These are phyloP conservation scores for Agonopterix arenella DNA, from an alignment of 2,888 invertebrate genomes.

Conservation along the genomic window DNA sequence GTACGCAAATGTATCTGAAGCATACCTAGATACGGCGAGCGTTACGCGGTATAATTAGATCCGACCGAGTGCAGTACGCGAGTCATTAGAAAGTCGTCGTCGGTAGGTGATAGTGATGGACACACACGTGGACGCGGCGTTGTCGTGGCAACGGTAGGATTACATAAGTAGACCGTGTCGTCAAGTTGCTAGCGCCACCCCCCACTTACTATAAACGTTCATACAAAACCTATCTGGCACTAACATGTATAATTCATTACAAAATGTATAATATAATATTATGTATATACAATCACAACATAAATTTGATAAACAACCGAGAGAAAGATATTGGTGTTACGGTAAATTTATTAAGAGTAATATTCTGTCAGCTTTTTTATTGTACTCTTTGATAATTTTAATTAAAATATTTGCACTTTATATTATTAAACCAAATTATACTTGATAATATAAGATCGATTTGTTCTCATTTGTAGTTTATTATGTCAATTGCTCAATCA, in stretches of 20 bases:
- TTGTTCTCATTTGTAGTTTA: constrained; percentile 22
- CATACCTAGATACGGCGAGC: no score
- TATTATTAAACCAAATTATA: constrained; percentile 19
- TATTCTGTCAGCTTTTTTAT: constrained; percentile 14
- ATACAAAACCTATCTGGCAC: constrained; percentile 75
- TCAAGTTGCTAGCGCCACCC: background rate
- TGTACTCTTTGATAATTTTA: constrained; percentile 32
- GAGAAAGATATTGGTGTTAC: constrained; percentile 62
- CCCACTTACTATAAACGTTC: constrained; percentile 50
- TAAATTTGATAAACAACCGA: constrained; percentile 74
- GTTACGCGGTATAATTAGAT: no score
- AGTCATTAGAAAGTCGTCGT: background rate
- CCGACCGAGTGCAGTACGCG: no score
- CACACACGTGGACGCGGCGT: background rate
- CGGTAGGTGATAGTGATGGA: background rate
- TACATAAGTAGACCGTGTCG: background rate
- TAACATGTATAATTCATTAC: constrained; percentile 72
- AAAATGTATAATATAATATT: constrained; percentile 72
- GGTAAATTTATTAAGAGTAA: constrained; percentile 28
- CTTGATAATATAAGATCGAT: constrained; percentile 13
- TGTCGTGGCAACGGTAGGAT: constrained; percentile 6
- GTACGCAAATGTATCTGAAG: no score
- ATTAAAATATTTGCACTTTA: constrained; percentile 45
- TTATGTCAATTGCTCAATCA: constrained; percentile 3
- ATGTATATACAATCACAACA: constrained; percentile 74